phyloP scores from a whole-genome alignment of 2,113 vertebrate species.

The Dicerorhinus sumatrensis region DNA sequence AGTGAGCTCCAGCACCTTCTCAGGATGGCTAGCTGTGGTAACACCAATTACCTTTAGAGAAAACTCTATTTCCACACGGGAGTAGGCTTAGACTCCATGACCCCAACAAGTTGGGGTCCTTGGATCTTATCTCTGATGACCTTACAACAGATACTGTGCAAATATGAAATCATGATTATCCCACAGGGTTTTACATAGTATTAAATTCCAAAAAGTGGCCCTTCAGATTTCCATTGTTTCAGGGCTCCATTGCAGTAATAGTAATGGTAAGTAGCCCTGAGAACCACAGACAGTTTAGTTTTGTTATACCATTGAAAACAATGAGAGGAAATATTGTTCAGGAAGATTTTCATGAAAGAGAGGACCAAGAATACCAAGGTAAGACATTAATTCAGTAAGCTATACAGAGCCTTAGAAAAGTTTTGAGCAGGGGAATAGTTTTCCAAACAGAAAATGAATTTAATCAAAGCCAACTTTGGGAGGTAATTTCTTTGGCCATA shows the following conservation, averaged over 20 bases:
- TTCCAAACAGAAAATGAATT: constrained; percentile 29
- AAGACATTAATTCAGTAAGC: not conserved
- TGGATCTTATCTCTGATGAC: not conserved
- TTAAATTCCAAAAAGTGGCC: not conserved
- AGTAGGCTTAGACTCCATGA: not conserved
- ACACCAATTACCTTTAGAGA: not conserved
- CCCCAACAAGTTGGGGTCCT: not conserved
- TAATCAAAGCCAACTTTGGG: not conserved
- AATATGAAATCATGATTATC: not conserved
- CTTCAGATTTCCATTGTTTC: not conserved
- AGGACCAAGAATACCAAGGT: not conserved
- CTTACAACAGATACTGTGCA: not conserved
- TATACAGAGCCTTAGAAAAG: not conserved
- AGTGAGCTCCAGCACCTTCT: not conserved
- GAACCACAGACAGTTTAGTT: not conserved
- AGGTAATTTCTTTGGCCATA: not conserved
- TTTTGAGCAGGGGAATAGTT: not conserved
- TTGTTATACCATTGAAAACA: not conserved
- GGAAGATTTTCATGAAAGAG: not conserved
- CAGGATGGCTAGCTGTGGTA: not conserved
- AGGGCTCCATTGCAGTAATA: not conserved
- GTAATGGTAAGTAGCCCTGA: not conserved
- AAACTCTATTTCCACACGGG: not conserved
- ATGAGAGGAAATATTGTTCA: not conserved
- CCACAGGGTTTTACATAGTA: not conserved